A percentile compares a stretch with the other conserved stretches of the same genome.
Conservation (phyloP, 2,888 invertebrate species). For the Lordiphosa andalusiaca region DNA sequence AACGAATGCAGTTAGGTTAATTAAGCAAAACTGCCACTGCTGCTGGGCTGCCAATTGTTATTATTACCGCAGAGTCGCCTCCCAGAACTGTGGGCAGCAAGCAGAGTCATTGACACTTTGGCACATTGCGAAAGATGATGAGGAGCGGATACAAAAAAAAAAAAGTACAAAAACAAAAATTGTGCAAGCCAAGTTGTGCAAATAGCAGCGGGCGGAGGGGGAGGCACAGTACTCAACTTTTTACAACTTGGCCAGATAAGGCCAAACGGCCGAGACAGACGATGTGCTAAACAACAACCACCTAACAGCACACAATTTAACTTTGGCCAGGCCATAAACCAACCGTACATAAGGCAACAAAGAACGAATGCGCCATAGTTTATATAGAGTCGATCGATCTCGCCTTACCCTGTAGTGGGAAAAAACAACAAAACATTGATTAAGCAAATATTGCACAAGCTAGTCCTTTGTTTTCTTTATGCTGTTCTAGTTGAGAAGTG, state of each 20-base stretch:
- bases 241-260: slow-evolving; percentile 27
- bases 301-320: slow-evolving; percentile 25
- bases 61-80: slow-evolving; percentile 35
- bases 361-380: slow-evolving; percentile 8
- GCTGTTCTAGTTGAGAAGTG: too few species aligned
- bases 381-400: slow-evolving; percentile 11
- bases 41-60: slow-evolving; percentile 53
- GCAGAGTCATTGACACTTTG: slow-evolving; percentile 64
- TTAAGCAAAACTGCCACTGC: slow-evolving; percentile 34
- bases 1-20: slow-evolving; percentile 30
- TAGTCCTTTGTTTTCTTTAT: too few species aligned
- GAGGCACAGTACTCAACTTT: slow-evolving; percentile 12
- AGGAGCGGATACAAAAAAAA: slow-evolving; percentile 1
- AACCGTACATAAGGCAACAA: slow-evolving; percentile 18
- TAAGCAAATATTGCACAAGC: too few species aligned
- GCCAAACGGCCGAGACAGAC: slow-evolving; percentile 24
- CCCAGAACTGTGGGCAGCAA: slow-evolving; percentile 23
- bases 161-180: slow-evolving; percentile 19
- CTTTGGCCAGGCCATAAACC: slow-evolving; percentile 28
- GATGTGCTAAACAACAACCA: slow-evolving; percentile 21
- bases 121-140: slow-evolving; percentile 38
- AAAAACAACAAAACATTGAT: background rate
- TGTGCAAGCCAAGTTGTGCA: slow-evolving; percentile 49
- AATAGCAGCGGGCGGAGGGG: slow-evolving; percentile 24
- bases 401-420: slow-evolving; percentile 7